These are phyloP conservation scores for Chionis minor DNA, from an alignment of 2,113 vertebrate genomes.

Conservation along the genomic window DNA sequence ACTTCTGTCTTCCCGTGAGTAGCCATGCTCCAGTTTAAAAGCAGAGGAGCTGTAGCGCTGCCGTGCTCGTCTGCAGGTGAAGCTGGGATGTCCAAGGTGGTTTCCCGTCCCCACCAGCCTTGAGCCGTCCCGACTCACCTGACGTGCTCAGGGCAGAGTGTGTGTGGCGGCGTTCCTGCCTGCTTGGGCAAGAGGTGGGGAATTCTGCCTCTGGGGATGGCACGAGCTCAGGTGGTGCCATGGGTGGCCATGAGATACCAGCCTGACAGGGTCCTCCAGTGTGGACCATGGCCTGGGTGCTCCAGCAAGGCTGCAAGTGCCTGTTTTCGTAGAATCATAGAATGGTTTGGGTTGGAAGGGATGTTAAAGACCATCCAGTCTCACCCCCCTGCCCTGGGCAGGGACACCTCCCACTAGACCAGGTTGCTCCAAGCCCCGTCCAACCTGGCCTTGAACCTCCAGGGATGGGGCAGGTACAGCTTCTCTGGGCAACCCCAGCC, in stretches of 20 bases:
- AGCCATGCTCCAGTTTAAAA: background rate
- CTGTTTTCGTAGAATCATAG: background rate
- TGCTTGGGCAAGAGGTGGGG: background rate
- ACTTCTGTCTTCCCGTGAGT: background rate
- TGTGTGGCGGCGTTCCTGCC: background rate
- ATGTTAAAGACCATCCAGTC: too few relatives aligned
- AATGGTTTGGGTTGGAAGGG: too few relatives aligned
- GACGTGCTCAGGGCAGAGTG: background rate
- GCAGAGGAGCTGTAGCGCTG: background rate
- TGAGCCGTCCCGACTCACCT: fast-evolving
- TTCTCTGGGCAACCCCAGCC: too few relatives aligned
- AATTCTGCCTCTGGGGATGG: too few relatives aligned
- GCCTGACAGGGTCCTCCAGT: background rate
- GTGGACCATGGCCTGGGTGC: fast-evolving
- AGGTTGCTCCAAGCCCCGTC: too few relatives aligned
- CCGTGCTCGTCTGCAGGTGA: fast-evolving
- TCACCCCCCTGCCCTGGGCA: too few relatives aligned
- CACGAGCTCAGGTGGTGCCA: background rate
- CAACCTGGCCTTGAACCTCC: too few relatives aligned
- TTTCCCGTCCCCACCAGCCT: background rate
- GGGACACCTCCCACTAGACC: too few relatives aligned
- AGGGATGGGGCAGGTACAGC: too few relatives aligned
- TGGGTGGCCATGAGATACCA: background rate
- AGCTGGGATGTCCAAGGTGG: background rate
- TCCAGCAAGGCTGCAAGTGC: background rate